A percentile compares a stretch with the other conserved stretches of the same genome.
Conservation (phyloP, 2,797 vertebrate species). For the Natrix natrix region DNA sequence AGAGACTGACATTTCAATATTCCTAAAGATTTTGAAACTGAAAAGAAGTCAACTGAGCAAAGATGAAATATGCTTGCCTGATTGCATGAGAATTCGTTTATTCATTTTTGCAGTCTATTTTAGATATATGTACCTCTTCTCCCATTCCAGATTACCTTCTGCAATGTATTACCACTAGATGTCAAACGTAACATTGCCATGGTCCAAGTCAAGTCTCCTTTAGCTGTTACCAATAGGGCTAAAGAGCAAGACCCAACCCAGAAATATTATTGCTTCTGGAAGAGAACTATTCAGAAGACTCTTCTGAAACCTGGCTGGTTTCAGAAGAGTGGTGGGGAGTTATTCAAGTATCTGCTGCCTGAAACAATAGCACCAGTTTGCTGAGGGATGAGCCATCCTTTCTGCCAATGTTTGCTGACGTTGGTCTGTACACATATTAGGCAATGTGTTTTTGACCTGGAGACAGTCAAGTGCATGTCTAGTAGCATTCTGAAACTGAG, state of each 20-base stretch:
- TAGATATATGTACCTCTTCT: background rate
- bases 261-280: constrained; percentile 33
- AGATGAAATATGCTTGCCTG: constrained; percentile 10
- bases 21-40: constrained; percentile 15
- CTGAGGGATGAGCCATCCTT: background rate
- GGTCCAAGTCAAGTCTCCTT: background rate
- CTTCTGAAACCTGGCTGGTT: background rate
- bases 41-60: background rate
- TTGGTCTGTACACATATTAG: background rate
- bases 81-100: constrained; percentile 25
- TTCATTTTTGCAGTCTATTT: background rate
- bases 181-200: constrained; percentile 12
- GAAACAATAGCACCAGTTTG: background rate
- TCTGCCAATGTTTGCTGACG: background rate
- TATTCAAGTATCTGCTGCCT: background rate
- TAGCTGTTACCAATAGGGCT: background rate
- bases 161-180: background rate
- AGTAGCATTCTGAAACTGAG: background rate
- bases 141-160: background rate
- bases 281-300: background rate
- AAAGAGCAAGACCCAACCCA: background rate
- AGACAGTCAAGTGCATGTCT: background rate
- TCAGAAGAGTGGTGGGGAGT: background rate
- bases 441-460: background rate
- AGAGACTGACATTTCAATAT: constrained; percentile 38